Evolutionary conservation across 2,888 invertebrate genomes (phyloP).

Genomic region (Leptinotarsa tumamoca): DNA sequence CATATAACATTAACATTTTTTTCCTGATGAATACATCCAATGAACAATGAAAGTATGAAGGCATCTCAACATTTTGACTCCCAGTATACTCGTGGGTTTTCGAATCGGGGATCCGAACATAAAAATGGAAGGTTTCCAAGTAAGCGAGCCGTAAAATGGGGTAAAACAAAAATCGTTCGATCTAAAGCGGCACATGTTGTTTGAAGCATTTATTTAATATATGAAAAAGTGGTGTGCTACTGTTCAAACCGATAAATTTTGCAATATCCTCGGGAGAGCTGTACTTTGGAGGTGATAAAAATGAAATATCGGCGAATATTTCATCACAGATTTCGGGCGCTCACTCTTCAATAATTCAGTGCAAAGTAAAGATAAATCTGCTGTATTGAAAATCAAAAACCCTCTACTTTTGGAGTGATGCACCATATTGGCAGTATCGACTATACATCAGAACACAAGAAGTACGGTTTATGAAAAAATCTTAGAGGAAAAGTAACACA

Average conservation of each 20-base stretch:
- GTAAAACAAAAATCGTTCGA: slow-evolving; percentile 12
- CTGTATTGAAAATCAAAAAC: slow-evolving; percentile 5
- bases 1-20: too few relatives aligned
- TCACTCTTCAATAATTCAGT: slow-evolving; percentile 8
- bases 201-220: slow-evolving; percentile 17
- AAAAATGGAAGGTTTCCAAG: not conserved
- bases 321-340: slow-evolving; percentile 10
- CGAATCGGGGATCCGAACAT: not conserved
- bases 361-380: not conserved
- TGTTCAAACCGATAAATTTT: slow-evolving; percentile 16
- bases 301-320: slow-evolving; percentile 15
- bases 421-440: not conserved
- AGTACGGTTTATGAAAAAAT: too few relatives aligned
- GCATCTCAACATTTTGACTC: not conserved
- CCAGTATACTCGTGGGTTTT: not conserved
- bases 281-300: slow-evolving; percentile 17
- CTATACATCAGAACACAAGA: not conserved
- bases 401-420: not conserved
- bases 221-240: slow-evolving; percentile 8
- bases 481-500: too few relatives aligned
- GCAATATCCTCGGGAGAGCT: slow-evolving; percentile 11
- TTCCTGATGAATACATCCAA: too few relatives aligned
- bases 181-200: not conserved
- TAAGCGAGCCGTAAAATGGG: slow-evolving; percentile 5
- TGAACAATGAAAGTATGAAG: too few relatives aligned